phyloP scores from a whole-genome alignment of 2,888 invertebrate genomes.

The Cybosia mesomella region DNA sequence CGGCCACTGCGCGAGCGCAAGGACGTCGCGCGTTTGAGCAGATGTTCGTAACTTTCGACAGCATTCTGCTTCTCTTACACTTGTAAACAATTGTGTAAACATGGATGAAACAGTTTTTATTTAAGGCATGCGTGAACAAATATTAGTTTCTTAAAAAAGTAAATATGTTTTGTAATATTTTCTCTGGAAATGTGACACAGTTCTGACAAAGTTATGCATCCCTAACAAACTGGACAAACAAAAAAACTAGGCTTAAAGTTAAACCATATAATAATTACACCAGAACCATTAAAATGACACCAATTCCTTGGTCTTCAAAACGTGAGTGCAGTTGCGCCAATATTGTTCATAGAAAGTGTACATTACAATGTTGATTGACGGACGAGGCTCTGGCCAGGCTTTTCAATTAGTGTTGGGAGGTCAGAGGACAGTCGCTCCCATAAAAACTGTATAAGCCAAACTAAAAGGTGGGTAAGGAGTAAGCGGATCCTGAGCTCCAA shows the following conservation, averaged over 20 bases:
- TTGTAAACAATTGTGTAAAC: constrained; percentile 27
- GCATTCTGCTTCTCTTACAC: constrained; percentile 17
- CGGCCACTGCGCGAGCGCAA: constrained; percentile 57
- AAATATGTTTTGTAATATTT: constrained; percentile 8
- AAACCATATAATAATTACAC: too few relatives aligned
- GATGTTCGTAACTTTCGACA: constrained; percentile 35
- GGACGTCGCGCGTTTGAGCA: constrained; percentile 54
- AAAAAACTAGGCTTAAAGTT: background rate
- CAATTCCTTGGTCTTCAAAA: too few relatives aligned
- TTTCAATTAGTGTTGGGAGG: too few relatives aligned
- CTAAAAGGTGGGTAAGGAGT: too few relatives aligned
- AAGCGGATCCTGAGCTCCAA: too few relatives aligned
- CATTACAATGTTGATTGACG: too few relatives aligned
- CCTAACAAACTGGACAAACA: background rate
- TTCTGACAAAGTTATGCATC: background rate
- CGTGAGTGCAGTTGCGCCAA: too few relatives aligned
- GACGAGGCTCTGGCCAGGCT: too few relatives aligned
- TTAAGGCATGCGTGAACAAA: constrained; percentile 14
- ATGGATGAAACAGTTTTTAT: constrained; percentile 21
- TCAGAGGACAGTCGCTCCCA: too few relatives aligned
- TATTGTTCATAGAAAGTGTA: too few relatives aligned
- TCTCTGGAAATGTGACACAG: background rate
- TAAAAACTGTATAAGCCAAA: too few relatives aligned
- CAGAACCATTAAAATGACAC: background rate
- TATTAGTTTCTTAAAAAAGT: constrained; percentile 18